Evolutionary conservation across 1,140 invertebrate species (phyloP).

Genomic region (Penaeus vannamei): DNA sequence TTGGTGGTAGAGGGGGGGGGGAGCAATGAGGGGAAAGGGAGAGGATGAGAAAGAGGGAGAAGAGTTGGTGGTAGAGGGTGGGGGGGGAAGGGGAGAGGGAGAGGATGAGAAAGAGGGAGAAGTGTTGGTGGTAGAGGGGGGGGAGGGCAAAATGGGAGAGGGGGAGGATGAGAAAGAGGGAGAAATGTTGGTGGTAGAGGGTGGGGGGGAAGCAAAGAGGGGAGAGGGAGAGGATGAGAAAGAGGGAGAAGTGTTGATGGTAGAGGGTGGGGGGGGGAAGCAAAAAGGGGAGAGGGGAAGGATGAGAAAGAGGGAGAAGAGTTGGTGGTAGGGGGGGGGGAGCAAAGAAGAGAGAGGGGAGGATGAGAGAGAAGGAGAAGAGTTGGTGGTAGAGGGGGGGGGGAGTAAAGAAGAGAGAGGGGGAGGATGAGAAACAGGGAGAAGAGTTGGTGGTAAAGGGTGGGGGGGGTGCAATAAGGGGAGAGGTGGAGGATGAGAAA

Average conservation of each 20-base stretch:
- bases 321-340: too few relatives aligned
- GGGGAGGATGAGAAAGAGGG: background rate
- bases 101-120: background rate
- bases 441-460: too few relatives aligned
- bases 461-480: too few relatives aligned
- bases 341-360: too few relatives aligned
- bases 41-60: background rate
- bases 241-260: background rate
- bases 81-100: background rate
- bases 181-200: background rate
- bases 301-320: too few relatives aligned
- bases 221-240: background rate
- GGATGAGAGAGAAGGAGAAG: too few relatives aligned
- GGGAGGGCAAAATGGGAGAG: background rate
- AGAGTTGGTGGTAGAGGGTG: background rate
- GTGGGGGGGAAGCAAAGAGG: background rate
- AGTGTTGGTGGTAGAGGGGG: background rate
- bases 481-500: too few relatives aligned
- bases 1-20: too few relatives aligned
- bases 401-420: too few relatives aligned
- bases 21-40: background rate
- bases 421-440: too few relatives aligned
- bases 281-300: too few relatives aligned
- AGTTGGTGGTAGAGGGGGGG: too few relatives aligned
- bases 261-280: background rate